Conservation (phyloP, 2,797 vertebrate genomes). For the Poecilia wingei region DNA sequence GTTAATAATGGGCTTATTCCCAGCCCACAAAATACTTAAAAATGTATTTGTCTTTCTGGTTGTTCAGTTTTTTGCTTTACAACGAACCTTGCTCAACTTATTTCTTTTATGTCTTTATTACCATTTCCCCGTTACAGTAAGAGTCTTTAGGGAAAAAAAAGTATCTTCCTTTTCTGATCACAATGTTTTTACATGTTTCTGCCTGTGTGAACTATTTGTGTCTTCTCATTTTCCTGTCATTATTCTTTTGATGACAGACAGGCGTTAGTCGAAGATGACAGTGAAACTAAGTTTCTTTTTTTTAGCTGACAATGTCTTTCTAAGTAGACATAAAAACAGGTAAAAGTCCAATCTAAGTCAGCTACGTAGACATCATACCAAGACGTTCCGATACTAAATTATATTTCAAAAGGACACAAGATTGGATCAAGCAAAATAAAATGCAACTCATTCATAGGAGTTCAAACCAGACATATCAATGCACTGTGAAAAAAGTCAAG, state of each 20-base stretch:
- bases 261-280: constrained; percentile 55
- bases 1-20: constrained; percentile 42
- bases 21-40: constrained; percentile 32
- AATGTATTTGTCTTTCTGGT: constrained; percentile 21
- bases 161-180: constrained; percentile 10
- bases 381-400: constrained; percentile 5
- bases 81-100: background rate
- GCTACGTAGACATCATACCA: background rate
- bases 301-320: constrained; percentile 34
- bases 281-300: constrained; percentile 53
- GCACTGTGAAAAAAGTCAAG: background rate
- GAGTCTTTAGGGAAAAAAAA: background rate
- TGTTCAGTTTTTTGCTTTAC: constrained; percentile 16
- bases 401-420: constrained; percentile 9
- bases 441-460: background rate
- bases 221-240: constrained; percentile 29
- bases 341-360: constrained; percentile 11
- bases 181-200: constrained; percentile 26
- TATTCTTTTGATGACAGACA: constrained; percentile 43
- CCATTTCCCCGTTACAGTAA: constrained; percentile 12
- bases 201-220: constrained; percentile 31
- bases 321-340: constrained; percentile 20
- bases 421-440: background rate
- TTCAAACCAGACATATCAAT: background rate
- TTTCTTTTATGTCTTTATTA: constrained; percentile 14